These are phyloP conservation scores for Biston stratarius DNA, from an alignment of 2,888 invertebrate species.

Conservation along the genomic window DNA sequence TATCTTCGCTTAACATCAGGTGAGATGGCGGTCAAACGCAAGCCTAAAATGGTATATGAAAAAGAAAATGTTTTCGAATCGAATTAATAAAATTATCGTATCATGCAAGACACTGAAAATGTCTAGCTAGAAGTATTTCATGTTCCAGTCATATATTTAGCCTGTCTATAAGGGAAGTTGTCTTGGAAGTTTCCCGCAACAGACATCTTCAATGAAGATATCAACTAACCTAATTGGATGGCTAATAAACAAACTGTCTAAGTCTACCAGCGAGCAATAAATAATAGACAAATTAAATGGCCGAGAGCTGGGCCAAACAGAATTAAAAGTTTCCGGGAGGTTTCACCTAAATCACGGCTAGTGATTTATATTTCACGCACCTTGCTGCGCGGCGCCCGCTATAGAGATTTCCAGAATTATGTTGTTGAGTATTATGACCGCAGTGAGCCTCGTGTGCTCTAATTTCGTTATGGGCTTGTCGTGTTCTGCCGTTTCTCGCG, in stretches of 20 bases:
- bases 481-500: slow-evolving; percentile 27
- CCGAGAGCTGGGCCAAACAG: slow-evolving; percentile 68
- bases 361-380: slow-evolving; percentile 82
- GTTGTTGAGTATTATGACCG: slow-evolving; percentile 45
- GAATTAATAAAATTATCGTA: too few species aligned
- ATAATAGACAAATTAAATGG: slow-evolving; percentile 80
- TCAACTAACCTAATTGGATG: slow-evolving; percentile 68
- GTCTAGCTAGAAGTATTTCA: too few species aligned
- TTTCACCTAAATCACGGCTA: slow-evolving; percentile 77
- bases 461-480: slow-evolving; percentile 29
- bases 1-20: too few species aligned
- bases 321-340: slow-evolving; percentile 80
- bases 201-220: slow-evolving; percentile 49
- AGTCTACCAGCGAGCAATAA: slow-evolving; percentile 70
- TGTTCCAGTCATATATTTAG: too few species aligned
- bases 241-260: slow-evolving; percentile 72
- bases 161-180: neutral
- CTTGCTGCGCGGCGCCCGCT: slow-evolving; percentile 51
- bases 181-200: slow-evolving; percentile 33
- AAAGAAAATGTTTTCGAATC: too few species aligned
- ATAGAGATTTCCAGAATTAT: slow-evolving; percentile 48
- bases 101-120: too few species aligned
- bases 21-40: too few species aligned
- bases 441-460: slow-evolving; percentile 33
- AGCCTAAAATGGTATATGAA: too few species aligned